These are phyloP conservation scores for Spizaetus ornatus DNA, from an alignment of 2,113 vertebrate species.

Conservation along the genomic window DNA sequence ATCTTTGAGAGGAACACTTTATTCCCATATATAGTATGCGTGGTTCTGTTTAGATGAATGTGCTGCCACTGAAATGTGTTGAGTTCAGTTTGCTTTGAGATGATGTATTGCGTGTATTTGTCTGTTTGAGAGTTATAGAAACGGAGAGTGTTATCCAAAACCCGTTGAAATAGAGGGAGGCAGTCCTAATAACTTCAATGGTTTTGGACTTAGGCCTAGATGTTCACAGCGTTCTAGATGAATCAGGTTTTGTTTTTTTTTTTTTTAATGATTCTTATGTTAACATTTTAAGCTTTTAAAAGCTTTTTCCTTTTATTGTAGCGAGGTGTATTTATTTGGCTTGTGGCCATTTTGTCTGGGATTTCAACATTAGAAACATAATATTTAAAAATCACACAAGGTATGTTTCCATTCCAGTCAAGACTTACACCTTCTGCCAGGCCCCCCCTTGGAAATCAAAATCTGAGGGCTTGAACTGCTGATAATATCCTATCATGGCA, in stretches of 20 bases:
- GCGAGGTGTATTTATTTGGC: background rate
- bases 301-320: background rate
- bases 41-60: conserved; percentile 41
- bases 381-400: background rate
- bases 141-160: background rate
- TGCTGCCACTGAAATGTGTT: conserved; percentile 54
- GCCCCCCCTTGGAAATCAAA: background rate
- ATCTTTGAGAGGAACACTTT: conserved; percentile 39
- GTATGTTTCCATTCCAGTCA: conserved; percentile 1
- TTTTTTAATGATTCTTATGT: background rate
- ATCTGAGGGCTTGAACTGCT: background rate
- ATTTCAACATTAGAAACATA: background rate
- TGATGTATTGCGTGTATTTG: conserved; percentile 28
- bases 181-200: background rate
- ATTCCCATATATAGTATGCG: conserved; percentile 59
- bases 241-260: background rate
- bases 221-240: conserved; percentile 2
- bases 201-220: conserved; percentile 21
- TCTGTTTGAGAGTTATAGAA: conserved; percentile 31
- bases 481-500: background rate
- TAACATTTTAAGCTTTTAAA: conserved; percentile 45
- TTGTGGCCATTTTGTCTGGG: background rate
- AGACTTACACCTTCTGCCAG: background rate
- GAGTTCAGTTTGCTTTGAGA: conserved; percentile 35
- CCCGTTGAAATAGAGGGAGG: conserved; percentile 10